Evolutionary conservation across 2,888 invertebrate genomes (phyloP).

Genomic region (Nycteola revayana): DNA sequence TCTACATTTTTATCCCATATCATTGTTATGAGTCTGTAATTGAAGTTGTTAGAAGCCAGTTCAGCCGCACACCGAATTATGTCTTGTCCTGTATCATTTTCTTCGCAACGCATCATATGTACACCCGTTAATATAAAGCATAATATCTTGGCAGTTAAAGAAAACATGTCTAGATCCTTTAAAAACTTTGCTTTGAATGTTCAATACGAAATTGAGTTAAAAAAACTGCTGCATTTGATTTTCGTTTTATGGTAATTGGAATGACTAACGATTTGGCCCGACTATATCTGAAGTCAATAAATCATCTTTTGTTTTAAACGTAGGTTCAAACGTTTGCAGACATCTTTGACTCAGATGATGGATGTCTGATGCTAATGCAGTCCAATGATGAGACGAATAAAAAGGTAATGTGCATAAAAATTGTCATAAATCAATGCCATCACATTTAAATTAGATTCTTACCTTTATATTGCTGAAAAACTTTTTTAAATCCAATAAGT

Average conservation of each 20-base stretch:
- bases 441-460: too few relatives aligned
- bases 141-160: too few relatives aligned
- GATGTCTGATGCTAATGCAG: constrained; percentile 28
- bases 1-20: constrained; percentile 49
- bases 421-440: neutral
- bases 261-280: constrained; percentile 2
- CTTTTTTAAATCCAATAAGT: too few relatives aligned
- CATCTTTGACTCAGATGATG: constrained; percentile 33
- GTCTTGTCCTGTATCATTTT: too few relatives aligned
- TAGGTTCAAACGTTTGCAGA: constrained; percentile 19
- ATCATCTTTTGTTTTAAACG: constrained; percentile 48
- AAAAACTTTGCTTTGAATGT: neutral
- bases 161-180: too few relatives aligned
- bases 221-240: neutral
- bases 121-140: too few relatives aligned
- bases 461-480: too few relatives aligned
- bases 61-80: constrained; percentile 42
- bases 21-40: constrained; percentile 42
- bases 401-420: neutral
- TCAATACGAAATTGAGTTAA: neutral
- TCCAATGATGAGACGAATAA: neutral
- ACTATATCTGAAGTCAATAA: constrained; percentile 37
- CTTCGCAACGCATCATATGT: too few relatives aligned
- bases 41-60: constrained; percentile 54
- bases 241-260: neutral